Evolutionary conservation across 2,888 invertebrate genomes (phyloP).

Genomic region (Neuroscelio doddi): DNA sequence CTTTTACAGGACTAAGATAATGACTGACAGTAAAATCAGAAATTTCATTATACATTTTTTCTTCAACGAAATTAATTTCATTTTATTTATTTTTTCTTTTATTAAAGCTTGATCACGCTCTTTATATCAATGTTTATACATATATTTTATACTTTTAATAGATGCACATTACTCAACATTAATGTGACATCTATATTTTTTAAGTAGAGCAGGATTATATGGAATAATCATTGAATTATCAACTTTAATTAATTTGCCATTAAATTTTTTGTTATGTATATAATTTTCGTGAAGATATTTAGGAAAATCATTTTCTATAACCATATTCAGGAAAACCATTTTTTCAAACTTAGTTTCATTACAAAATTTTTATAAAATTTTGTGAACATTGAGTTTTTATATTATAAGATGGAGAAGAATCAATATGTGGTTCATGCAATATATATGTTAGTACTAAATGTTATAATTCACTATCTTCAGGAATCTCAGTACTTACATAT

Average conservation of each 20-base stretch:
- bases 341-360: no score
- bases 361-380: no score
- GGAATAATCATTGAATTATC: conserved; percentile 42
- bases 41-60: conserved; percentile 15
- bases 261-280: conserved; percentile 4
- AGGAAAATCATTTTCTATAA: conserved; percentile 1
- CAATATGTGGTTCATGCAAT: no score
- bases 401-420: no score
- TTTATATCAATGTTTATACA: conserved; percentile 41
- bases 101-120: conserved; percentile 24
- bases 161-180: conserved; percentile 45
- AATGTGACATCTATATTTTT: conserved; percentile 37
- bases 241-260: conserved; percentile 15
- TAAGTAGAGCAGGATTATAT: conserved; percentile 26
- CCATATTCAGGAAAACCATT: no score
- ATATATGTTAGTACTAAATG: no score
- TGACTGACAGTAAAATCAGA: no score
- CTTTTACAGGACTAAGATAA: no score
- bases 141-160: conserved; percentile 35
- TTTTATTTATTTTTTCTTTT: background rate
- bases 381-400: no score
- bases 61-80: background rate
- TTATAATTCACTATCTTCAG: no score
- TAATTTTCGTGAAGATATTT: background rate
- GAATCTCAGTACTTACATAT: no score